These are phyloP conservation scores for Diachasmimorpha longicaudata DNA, from an alignment of 1,140 invertebrate species.

Conservation along the genomic window DNA sequence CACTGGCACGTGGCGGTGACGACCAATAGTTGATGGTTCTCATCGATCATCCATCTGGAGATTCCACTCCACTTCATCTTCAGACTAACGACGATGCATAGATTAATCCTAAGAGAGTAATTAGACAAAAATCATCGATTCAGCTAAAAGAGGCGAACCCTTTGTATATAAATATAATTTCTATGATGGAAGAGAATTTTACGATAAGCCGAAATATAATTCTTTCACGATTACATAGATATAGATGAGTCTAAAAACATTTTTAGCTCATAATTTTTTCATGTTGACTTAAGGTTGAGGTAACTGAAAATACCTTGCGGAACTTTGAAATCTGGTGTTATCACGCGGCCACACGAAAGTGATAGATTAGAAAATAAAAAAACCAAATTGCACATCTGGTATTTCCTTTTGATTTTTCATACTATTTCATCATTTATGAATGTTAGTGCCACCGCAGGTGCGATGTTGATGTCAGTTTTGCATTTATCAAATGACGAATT, in stretches of 20 bases:
- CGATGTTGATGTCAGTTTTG: too few species aligned
- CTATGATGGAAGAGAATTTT: not conserved
- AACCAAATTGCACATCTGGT: too few species aligned
- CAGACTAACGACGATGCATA: not conserved
- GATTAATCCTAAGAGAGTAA: not conserved
- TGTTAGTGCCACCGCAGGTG: too few species aligned
- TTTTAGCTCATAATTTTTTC: conserved; percentile 2
- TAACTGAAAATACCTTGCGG: not conserved
- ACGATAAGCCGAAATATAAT: not conserved
- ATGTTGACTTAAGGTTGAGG: not conserved
- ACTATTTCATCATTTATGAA: too few species aligned
- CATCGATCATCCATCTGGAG: not conserved
- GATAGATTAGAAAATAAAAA: not conserved
- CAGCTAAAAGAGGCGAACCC: not conserved
- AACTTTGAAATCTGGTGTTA: not conserved
- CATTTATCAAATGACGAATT: too few species aligned
- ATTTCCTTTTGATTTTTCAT: too few species aligned
- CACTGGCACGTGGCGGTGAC: conserved; percentile 42
- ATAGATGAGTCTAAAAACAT: not conserved
- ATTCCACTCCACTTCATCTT: not conserved
- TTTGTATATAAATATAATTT: not conserved
- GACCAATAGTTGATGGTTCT: conserved; percentile 53
- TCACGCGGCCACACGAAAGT: too few species aligned
- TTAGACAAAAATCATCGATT: not conserved
- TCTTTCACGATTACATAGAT: not conserved